Evolutionary conservation across 2,888 invertebrate species (phyloP), one percentile per base, ranked within the genome.

Genomic region (Frankliniella intonsa): DNA sequence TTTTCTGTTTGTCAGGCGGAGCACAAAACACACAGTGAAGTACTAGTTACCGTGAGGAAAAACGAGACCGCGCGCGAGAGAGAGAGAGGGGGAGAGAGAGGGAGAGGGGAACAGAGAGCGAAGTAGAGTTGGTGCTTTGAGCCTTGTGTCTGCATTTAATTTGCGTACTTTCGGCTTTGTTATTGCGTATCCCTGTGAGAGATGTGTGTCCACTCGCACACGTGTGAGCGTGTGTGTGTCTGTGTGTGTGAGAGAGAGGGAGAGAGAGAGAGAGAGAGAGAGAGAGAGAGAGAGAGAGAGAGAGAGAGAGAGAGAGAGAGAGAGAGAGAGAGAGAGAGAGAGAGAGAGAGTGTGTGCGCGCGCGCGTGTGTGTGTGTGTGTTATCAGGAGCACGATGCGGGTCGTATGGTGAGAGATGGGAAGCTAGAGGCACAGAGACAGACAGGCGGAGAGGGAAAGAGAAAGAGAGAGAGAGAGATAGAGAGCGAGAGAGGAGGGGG

Each of bases 151-250:
- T 76, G 62, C 69, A 76, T 76, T 76, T 76, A 76, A 76, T 76
- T 76, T 76, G 69, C 69, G 69, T 76, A 76, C 69, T 76, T 76
- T 76, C 22, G 69, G 69, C 69, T 76, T 76, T 76, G 69, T 76
- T 22, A 76, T 76, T 76, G 69, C 69, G 69, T 76, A 25, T 76
- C 22, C 69, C 69, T 25, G 25, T 76, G 69, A 22, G 69, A 25
- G 69, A 38, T 76, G 22, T 76, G 22, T 9, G 25, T 76, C 69
- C 55, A 19, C 55, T 14, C 14, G 55, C 14, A 19, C 14, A 19
- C 19, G 55, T 55, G 55, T 55, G 55, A 7, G 55, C 19, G 62
- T 62, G 19, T 25, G 69, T 25, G 25, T 25, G 69, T 25, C 5
- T 25, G 69, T 10, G 69, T 12, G 69, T 11, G 62, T 55, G 17